Percentiles rank a stretch among this genome's conserved stretches.
These are phyloP conservation scores for Charaxes varanes DNA, from an alignment of 1,140 invertebrate genomes.

Conservation along the genomic window DNA sequence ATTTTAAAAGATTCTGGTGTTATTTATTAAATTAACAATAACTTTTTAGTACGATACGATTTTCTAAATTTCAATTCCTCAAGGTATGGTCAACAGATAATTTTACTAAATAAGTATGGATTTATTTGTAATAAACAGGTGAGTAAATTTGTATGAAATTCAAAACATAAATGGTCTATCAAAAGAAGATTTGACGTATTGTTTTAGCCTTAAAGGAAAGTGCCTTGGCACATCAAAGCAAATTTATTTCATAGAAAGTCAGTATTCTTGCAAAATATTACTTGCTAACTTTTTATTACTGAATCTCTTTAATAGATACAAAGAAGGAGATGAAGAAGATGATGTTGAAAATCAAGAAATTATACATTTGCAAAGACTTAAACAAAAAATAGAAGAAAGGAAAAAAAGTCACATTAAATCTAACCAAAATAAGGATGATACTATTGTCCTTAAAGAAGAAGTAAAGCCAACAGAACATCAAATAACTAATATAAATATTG, in stretches of 20 bases:
- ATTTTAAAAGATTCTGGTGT: too few species aligned
- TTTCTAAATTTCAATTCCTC: too few species aligned
- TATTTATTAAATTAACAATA: too few species aligned
- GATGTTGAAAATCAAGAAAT: slow-evolving; percentile 59
- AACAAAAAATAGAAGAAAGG: slow-evolving; percentile 76
- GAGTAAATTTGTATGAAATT: neutral
- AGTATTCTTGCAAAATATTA: slow-evolving; percentile 4
- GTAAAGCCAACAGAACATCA: slow-evolving; percentile 7
- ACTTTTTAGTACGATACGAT: too few species aligned
- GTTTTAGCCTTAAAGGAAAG: too few species aligned
- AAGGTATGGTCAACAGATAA: too few species aligned
- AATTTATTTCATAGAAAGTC: neutral
- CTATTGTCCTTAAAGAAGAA: slow-evolving; percentile 29
- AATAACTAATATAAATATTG: slow-evolving; percentile 9
- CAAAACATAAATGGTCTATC: too few species aligned
- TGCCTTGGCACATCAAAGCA: too few species aligned
- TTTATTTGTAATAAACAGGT: slow-evolving; percentile 74
- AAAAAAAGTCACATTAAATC: slow-evolving; percentile 46
- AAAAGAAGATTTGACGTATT: too few species aligned
- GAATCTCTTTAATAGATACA: slow-evolving; percentile 67
- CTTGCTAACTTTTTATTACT: neutral
- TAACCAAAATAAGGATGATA: slow-evolving; percentile 31
- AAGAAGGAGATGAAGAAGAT: slow-evolving; percentile 49
- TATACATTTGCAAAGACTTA: slow-evolving; percentile 74
- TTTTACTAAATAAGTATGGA: slow-evolving; percentile 43